These are phyloP conservation scores for Felis catus DNA, from an alignment of 2,113 vertebrate genomes.

Conservation along the genomic window DNA sequence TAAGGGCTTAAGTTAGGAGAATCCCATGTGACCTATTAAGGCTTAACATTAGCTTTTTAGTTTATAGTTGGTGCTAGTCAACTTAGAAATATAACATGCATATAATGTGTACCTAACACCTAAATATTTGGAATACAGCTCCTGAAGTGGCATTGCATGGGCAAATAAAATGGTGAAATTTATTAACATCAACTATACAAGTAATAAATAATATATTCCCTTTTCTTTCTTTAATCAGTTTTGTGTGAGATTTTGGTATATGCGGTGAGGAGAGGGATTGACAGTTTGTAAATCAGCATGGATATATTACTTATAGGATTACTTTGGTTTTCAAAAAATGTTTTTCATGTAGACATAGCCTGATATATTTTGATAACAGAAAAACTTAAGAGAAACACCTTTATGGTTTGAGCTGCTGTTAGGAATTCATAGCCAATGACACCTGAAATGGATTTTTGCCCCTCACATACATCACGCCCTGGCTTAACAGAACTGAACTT, in stretches of 20 bases:
- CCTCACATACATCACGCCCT: not conserved
- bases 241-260: slow-evolving; percentile 25
- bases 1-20: not conserved
- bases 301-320: not conserved
- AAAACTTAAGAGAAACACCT: not conserved
- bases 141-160: not conserved
- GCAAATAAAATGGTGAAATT: not conserved
- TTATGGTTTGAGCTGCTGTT: not conserved
- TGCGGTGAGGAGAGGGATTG: not conserved
- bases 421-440: not conserved
- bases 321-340: slow-evolving; percentile 36
- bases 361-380: not conserved
- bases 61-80: not conserved
- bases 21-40: not conserved
- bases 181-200: slow-evolving; percentile 10
- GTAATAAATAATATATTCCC: not conserved
- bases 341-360: not conserved
- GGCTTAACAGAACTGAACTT: not conserved
- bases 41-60: not conserved
- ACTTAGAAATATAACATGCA: not conserved
- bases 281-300: not conserved
- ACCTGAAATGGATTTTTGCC: not conserved
- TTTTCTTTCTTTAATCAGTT: slow-evolving; percentile 31
- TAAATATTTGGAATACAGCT: slow-evolving; percentile 15
- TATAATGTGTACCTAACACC: not conserved